Conservation (phyloP, 2,888 invertebrate species). For the Alcis repandata region DNA sequence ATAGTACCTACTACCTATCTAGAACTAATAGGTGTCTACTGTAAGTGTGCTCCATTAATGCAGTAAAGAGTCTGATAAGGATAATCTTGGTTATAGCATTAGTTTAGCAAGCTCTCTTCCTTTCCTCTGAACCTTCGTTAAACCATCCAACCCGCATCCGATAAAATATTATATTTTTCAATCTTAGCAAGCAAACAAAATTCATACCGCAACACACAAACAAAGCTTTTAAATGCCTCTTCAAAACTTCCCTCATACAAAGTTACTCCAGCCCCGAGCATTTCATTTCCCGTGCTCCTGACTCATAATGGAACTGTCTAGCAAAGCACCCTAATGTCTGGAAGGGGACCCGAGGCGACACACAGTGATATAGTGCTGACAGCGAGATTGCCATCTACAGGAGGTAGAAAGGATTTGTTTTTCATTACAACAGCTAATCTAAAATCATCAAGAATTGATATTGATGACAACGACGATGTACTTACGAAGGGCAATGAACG, state of each 20-base stretch:
- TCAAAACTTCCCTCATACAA: constrained; percentile 4
- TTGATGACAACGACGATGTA: too few relatives aligned
- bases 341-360: constrained; percentile 1
- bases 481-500: too few relatives aligned
- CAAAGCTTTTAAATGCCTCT: not conserved
- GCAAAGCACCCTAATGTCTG: constrained; percentile 28
- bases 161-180: not conserved
- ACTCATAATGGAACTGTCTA: constrained; percentile 31
- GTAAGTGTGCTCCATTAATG: too few relatives aligned
- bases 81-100: too few relatives aligned
- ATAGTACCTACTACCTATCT: too few relatives aligned
- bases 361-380: not conserved
- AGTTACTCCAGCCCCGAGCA: constrained; percentile 9
- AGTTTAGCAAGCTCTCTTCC: too few relatives aligned
- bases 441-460: too few relatives aligned
- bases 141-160: too few relatives aligned
- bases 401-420: not conserved
- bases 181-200: not conserved
- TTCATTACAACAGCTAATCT: too few relatives aligned
- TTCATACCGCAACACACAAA: not conserved
- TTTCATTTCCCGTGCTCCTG: constrained; percentile 22
- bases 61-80: too few relatives aligned
- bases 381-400: constrained; percentile 13
- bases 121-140: too few relatives aligned
- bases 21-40: too few relatives aligned